These are phyloP conservation scores for Neocrepidodera transversa DNA, from an alignment of 2,888 invertebrate genomes.

Conservation along the genomic window DNA sequence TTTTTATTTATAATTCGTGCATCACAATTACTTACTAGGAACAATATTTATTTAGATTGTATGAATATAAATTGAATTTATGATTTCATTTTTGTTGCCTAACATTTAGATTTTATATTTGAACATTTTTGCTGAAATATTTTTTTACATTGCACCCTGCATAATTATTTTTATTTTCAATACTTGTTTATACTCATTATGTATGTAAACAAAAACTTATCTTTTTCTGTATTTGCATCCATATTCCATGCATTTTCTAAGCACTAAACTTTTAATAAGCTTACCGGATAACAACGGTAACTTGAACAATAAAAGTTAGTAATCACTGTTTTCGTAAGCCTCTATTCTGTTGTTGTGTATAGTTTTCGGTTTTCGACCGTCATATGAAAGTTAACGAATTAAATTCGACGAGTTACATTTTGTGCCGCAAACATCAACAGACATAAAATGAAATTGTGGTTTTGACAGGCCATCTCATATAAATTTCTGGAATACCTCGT, in stretches of 20 bases:
- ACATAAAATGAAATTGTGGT: slow-evolving; percentile 17
- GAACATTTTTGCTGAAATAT: no score
- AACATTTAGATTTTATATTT: no score
- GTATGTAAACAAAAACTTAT: background rate
- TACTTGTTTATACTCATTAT: no score
- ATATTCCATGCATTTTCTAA: background rate
- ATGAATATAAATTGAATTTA: no score
- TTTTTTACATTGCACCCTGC: no score
- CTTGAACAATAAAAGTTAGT: background rate
- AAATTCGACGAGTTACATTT: background rate
- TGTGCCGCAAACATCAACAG: slow-evolving; percentile 7
- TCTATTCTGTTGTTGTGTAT: background rate
- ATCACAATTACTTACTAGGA: no score
- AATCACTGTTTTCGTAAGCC: background rate
- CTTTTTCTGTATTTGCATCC: background rate
- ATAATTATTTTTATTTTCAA: no score
- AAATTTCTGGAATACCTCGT: slow-evolving; percentile 14
- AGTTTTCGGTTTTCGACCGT: slow-evolving; percentile 1
- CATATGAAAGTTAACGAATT: slow-evolving; percentile 2
- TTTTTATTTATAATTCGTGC: no score
- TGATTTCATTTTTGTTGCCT: no score
- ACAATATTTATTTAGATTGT: no score
- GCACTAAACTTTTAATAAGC: background rate
- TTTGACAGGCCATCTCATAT: slow-evolving; percentile 16
- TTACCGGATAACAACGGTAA: background rate